Evolutionary conservation across 2,113 vertebrate genomes (phyloP).

Genomic region (Sylvicapra grimmia): DNA sequence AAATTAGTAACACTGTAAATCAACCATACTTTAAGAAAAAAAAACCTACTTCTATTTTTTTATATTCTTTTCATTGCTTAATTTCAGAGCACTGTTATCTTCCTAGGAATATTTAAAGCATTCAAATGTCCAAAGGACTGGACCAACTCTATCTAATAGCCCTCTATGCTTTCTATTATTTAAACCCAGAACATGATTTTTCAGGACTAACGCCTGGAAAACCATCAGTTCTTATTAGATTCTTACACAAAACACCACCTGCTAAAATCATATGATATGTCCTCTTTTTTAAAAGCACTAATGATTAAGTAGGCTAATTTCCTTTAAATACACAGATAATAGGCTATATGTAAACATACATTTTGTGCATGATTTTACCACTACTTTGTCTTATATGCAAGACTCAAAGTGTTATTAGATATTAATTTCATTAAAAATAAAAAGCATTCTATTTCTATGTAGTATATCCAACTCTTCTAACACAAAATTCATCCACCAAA

Average conservation of each 20-base stretch:
- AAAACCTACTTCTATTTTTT: background rate
- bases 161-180: background rate
- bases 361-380: background rate
- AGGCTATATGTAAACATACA: background rate
- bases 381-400: background rate
- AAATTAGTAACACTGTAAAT: background rate
- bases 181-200: background rate
- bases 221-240: background rate
- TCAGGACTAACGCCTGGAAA: background rate
- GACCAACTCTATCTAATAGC: background rate
- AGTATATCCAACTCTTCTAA: background rate
- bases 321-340: background rate
- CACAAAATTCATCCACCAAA: background rate
- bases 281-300: background rate
- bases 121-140: background rate
- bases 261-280: background rate
- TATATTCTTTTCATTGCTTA: background rate
- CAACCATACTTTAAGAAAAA: background rate
- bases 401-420: background rate
- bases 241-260: background rate
- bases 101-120: background rate
- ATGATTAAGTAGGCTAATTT: background rate
- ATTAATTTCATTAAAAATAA: background rate
- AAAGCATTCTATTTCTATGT: background rate
- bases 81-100: background rate